These are phyloP conservation scores for Timandra comae DNA, from an alignment of 2,888 invertebrate species.

Conservation along the genomic window DNA sequence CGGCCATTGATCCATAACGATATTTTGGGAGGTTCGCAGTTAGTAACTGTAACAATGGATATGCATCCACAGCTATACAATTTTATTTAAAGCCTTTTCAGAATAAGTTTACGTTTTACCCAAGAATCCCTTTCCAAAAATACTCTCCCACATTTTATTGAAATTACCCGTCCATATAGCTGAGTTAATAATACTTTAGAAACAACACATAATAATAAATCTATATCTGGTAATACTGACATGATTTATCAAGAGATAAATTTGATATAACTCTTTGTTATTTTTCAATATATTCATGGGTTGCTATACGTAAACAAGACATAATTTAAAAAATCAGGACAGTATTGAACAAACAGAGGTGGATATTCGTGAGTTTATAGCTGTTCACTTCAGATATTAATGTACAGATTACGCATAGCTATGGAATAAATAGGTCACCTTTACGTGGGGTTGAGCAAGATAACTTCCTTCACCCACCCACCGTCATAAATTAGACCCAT, in stretches of 20 bases:
- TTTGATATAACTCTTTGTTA: background rate
- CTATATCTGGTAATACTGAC: background rate
- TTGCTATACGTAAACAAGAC: constrained; percentile 10
- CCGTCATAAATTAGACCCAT: constrained; percentile 26
- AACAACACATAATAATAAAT: too few relatives aligned
- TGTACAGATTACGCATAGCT: constrained; percentile 42
- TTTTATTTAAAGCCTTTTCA: constrained; percentile 24
- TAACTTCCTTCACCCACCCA: constrained; percentile 33
- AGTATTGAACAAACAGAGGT: constrained; percentile 35
- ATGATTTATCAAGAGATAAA: background rate
- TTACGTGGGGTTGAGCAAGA: constrained; percentile 45
- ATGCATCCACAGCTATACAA: constrained; percentile 17
- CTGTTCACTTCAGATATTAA: constrained; percentile 43
- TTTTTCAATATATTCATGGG: too few relatives aligned
- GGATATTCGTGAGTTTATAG: constrained; percentile 30
- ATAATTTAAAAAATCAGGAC: constrained; percentile 26
- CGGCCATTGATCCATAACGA: constrained; percentile 51
- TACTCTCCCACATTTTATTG: background rate
- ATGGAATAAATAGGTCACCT: constrained; percentile 49
- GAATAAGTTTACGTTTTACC: too few relatives aligned
- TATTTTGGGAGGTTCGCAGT: constrained; percentile 53
- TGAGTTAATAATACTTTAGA: background rate
- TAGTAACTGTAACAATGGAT: constrained; percentile 38
- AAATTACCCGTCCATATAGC: too few relatives aligned
- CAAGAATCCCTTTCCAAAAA: too few relatives aligned